These are phyloP conservation scores for rat (Rattus norvegicus) DNA, from an alignment of 2,113 vertebrate genomes.

Conservation along the genomic window GRCr8 NC_086021.1:147494001-147494500, in stretches of 20 bases:
- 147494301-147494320: conserved; percentile 4
- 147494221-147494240: not conserved
- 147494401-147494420: not conserved
- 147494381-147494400: not conserved
- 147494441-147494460: too few species aligned
- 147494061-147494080: too few species aligned
- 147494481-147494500: too few species aligned
- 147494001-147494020: not conserved
- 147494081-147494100: too few species aligned
- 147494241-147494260: not conserved
- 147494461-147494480: too few species aligned
- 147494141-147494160: not conserved
- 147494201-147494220: not conserved
- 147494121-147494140: not conserved
- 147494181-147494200: not conserved
- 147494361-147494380: not conserved
- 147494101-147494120: too few species aligned
- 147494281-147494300: not conserved
- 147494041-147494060: too few species aligned
- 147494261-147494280: not conserved
- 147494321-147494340: conserved; percentile 12
- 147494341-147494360: not conserved
- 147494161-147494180: not conserved
- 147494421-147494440: not conserved
- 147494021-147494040: too few species aligned